Evolutionary conservation across 2,888 invertebrate species (phyloP).

Genomic region (Scaptomyza flava): DNA sequence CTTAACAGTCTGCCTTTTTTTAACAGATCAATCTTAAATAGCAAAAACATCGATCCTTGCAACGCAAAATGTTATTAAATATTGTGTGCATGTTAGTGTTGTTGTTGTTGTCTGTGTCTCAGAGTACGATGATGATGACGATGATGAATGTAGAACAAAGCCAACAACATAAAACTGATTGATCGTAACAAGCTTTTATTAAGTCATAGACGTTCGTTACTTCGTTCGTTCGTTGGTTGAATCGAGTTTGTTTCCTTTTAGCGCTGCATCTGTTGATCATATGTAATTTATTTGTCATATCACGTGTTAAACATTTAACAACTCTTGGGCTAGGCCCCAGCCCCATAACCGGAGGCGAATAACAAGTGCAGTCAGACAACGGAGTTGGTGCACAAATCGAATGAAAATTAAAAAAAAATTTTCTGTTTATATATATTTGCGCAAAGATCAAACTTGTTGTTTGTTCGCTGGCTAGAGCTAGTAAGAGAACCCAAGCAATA

Average conservation of each 20-base stretch:
- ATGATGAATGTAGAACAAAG: constrained; percentile 70
- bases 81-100: constrained; percentile 2
- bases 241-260: constrained; percentile 31
- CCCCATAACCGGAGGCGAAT: constrained; percentile 58
- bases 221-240: constrained; percentile 10
- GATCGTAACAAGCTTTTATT: constrained; percentile 77
- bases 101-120: constrained; percentile 10
- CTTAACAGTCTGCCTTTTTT: constrained; percentile 25
- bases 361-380: constrained; percentile 54
- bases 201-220: constrained; percentile 67
- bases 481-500: constrained; percentile 63
- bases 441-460: constrained; percentile 69
- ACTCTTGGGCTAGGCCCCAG: constrained; percentile 73
- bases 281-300: constrained; percentile 84
- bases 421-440: constrained; percentile 50
- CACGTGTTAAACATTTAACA: constrained; percentile 84
- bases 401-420: constrained; percentile 33
- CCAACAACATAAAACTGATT: constrained; percentile 68
- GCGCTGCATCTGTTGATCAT: constrained; percentile 69
- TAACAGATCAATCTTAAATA: constrained; percentile 30
- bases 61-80: constrained; percentile 2
- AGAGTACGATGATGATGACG: constrained; percentile 21
- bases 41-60: constrained; percentile 32
- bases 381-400: constrained; percentile 63
- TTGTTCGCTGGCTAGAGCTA: constrained; percentile 35